Conservation (phyloP, 2,797 vertebrate genomes). For the Gambusia yucatana region DNA sequence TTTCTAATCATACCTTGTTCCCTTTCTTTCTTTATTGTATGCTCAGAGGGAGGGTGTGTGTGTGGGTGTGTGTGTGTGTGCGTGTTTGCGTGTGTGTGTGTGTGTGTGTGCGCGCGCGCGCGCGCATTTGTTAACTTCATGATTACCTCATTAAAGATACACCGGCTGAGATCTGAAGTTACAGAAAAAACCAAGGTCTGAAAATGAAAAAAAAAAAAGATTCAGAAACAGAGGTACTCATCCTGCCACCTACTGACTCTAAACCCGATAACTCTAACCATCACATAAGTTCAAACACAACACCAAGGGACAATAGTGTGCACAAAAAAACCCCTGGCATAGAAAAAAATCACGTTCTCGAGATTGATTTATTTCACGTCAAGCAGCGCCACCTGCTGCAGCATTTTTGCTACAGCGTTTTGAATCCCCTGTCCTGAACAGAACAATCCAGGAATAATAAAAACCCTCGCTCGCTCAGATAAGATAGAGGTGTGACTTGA, state of each 20-base stretch:
- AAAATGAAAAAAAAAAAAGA: not conserved
- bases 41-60: not conserved
- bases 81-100: not conserved
- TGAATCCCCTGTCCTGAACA: slow-evolving; percentile 41
- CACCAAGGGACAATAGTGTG: not conserved
- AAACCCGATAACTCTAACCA: not conserved
- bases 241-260: not conserved
- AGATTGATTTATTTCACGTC: slow-evolving; percentile 20
- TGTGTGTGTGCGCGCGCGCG: not conserved
- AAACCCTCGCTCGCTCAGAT: not conserved
- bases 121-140: slow-evolving; percentile 10
- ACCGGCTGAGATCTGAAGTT: slow-evolving; percentile 36
- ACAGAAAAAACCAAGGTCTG: slow-evolving; percentile 4
- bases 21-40: not conserved
- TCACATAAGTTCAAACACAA: not conserved
- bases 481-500: not conserved
- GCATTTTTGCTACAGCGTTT: not conserved
- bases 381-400: slow-evolving; percentile 52
- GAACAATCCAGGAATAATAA: slow-evolving; percentile 9
- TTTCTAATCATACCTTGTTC: not conserved
- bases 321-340: too few species aligned
- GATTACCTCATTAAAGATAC: slow-evolving; percentile 47
- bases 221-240: not conserved
- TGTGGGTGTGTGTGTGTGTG: not conserved
- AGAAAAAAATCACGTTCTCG: not conserved